Percentiles rank a stretch among this genome's conserved stretches.
Evolutionary conservation across 2,888 invertebrate genomes (phyloP).

Genomic region (Agriopis leucophaearia): DNA sequence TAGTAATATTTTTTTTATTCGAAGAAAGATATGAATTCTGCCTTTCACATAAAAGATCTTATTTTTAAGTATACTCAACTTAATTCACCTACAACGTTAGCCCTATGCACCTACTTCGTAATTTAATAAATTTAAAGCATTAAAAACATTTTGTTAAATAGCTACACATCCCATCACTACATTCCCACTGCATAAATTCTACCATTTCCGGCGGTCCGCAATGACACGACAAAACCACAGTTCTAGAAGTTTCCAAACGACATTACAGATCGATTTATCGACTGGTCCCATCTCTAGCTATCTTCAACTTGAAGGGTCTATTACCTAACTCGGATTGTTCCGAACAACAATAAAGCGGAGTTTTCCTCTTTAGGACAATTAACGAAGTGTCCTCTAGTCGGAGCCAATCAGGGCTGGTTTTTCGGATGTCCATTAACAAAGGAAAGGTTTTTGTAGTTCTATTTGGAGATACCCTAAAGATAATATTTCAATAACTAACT

Average conservation of each 20-base stretch:
- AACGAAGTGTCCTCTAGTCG: slow-evolving; percentile 38
- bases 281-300: slow-evolving; percentile 33
- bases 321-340: slow-evolving; percentile 38
- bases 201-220: slow-evolving; percentile 12
- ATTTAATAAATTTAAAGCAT: no score
- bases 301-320: slow-evolving; percentile 36
- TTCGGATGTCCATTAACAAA: slow-evolving; percentile 31
- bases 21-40: no score
- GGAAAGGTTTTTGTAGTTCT: slow-evolving; percentile 10
- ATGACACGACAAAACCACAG: slow-evolving; percentile 24
- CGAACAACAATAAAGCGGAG: slow-evolving; percentile 41
- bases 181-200: slow-evolving; percentile 17
- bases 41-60: no score
- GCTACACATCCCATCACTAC: slow-evolving; percentile 7
- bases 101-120: no score
- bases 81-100: no score
- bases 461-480: background rate
- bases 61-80: no score
- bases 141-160: background rate
- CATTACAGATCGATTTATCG: slow-evolving; percentile 24
- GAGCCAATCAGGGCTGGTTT: slow-evolving; percentile 31
- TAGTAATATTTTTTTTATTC: no score
- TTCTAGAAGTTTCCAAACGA: slow-evolving; percentile 17
- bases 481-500: background rate
- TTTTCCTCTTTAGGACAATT: slow-evolving; percentile 40